phyloP scores from a whole-genome alignment of 2,113 vertebrate genomes.

The Neomonachus schauinslandi region DNA sequence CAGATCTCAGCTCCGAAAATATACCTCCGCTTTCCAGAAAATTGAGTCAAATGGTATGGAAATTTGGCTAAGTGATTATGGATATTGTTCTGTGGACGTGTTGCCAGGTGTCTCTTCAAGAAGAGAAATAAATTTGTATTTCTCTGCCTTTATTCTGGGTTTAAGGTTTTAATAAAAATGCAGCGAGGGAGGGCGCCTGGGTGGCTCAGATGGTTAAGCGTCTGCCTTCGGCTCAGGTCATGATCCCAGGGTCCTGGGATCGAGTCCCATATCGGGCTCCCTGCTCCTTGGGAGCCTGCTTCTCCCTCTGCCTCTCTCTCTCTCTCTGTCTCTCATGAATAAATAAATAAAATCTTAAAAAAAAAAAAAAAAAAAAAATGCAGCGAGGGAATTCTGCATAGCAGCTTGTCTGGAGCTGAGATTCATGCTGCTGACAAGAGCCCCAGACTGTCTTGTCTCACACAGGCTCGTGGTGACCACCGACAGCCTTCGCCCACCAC shows the following conservation, averaged over 20 bases:
- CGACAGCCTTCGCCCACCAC: too few relatives aligned
- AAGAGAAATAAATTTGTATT: constrained; percentile 1
- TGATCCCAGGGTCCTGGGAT: too few relatives aligned
- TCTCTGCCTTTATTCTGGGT: neutral
- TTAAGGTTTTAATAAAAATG: constrained; percentile 41
- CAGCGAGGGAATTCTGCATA: neutral
- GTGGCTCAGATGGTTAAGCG: too few relatives aligned
- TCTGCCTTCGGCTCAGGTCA: too few relatives aligned
- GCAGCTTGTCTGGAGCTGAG: neutral
- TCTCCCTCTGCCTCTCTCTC: too few relatives aligned
- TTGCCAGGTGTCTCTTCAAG: constrained; percentile 57
- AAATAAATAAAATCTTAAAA: too few relatives aligned
- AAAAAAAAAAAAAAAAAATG: too few relatives aligned
- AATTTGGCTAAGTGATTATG: constrained; percentile 37
- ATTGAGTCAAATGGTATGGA: constrained; percentile 15
- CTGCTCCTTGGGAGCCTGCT: too few relatives aligned
- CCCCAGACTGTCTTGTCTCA: neutral
- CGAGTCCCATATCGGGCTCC: too few relatives aligned
- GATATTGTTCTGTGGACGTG: constrained; percentile 34
- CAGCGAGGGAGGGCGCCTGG: neutral
- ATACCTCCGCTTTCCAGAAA: neutral
- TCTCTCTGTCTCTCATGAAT: too few relatives aligned
- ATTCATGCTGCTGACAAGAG: neutral
- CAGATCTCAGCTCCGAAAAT: neutral
- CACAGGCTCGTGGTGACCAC: rapidly evolving